These are phyloP conservation scores for Reticulitermes speratus DNA, from an alignment of 1,140 invertebrate genomes.

Conservation along the genomic window DNA sequence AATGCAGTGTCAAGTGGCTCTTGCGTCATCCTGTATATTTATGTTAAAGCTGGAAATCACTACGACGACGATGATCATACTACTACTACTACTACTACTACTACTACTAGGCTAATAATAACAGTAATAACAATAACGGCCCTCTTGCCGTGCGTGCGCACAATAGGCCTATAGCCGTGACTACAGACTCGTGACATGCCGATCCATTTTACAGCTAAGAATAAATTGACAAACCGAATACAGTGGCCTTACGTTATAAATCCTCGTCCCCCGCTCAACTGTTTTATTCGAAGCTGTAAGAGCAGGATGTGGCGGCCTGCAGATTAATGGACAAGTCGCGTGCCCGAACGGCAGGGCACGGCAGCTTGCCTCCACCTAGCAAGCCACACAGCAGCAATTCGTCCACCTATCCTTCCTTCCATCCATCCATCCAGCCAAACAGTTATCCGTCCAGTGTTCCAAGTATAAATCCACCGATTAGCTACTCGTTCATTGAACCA, in stretches of 20 bases:
- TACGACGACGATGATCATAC: too few species aligned
- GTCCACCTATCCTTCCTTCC: too few species aligned
- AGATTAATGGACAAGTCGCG: conserved; percentile 6
- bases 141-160: neutral
- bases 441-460: too few species aligned
- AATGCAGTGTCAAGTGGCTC: too few species aligned
- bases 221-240: neutral
- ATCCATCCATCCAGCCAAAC: too few species aligned
- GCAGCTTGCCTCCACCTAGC: too few species aligned
- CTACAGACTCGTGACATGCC: neutral
- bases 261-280: neutral
- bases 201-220: neutral
- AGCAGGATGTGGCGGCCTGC: neutral
- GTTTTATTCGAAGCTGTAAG: neutral
- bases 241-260: neutral
- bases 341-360: neutral
- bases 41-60: too few species aligned
- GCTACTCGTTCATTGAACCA: too few species aligned
- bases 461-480: too few species aligned
- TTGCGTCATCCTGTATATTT: too few species aligned
- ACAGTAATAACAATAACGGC: neutral
- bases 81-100: too few species aligned
- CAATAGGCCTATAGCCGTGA: neutral
- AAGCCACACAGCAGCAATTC: too few species aligned
- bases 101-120: neutral